Evolutionary conservation across 2,113 vertebrate species (phyloP).

Genomic region (Peromyscus californicus): DNA sequence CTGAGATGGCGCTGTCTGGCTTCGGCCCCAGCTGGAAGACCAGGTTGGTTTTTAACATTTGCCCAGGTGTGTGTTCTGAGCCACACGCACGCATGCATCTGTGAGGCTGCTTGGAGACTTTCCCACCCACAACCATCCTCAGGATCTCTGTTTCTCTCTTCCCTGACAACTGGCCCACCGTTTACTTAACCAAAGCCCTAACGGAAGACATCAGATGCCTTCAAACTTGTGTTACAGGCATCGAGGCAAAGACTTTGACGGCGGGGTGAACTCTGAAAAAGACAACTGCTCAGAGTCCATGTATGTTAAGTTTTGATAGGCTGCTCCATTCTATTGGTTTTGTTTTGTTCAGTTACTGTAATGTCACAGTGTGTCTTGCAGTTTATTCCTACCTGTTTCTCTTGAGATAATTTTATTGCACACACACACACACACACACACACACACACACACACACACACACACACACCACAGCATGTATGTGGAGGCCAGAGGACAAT

Average conservation of each 20-base stretch:
- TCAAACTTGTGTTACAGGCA: background rate
- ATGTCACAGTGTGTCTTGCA: background rate
- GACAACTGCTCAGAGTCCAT: background rate
- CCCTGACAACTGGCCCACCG: background rate
- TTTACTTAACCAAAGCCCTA: background rate
- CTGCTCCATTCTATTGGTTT: background rate
- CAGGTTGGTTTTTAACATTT: background rate
- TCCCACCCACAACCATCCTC: background rate
- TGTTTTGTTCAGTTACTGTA: background rate
- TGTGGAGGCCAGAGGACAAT: background rate
- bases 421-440: too few relatives aligned
- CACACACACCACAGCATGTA: background rate
- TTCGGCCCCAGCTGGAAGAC: background rate
- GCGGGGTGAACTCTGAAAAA: background rate
- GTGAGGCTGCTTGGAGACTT: background rate
- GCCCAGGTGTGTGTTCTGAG: background rate
- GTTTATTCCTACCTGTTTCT: background rate
- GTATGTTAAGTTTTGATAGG: background rate
- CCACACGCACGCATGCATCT: accelerated
- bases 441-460: too few relatives aligned
- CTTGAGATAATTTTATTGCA: background rate
- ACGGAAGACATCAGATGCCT: background rate
- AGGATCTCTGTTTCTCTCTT: background rate
- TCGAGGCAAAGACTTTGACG: background rate
- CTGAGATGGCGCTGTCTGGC: background rate